Evolutionary conservation across 2,797 vertebrate genomes (phyloP), one percentile per base, ranked within the genome.

Genomic region (Aeoliscus strigatus): DNA sequence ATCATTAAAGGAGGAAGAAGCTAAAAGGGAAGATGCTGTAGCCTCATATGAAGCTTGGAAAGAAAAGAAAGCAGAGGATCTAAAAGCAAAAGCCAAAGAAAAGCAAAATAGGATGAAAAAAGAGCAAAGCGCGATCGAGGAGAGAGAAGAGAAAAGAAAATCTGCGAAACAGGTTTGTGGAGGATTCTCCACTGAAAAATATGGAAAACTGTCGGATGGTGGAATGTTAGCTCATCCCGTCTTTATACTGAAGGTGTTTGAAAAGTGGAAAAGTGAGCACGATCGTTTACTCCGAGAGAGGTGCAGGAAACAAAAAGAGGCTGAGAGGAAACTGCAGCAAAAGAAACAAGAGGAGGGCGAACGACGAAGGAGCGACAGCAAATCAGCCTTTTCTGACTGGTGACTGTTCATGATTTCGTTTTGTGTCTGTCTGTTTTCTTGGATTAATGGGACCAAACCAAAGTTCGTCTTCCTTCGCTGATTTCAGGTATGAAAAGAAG

Each of bases 11-110:
- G 82, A 92, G 34, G 83, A 81, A 68, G 78, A 80, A 13, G 56
- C 79, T 48, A 93, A 92, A 82, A 92, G 68, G 75, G 87, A 89
- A 48, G 91, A 92, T 42, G 91, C 91, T 8, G 60, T 79, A 52
- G 88, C 87, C 3, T 92, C 92, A 8, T 99, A 91, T 57, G 82
- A 90, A 52, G 92, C 92, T 12, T 99, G 96, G 96, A 94, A 92
- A 64, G 82, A 88, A 46, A 92, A 88, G 71, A 99, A 97, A 66
- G 64, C 50, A 18, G 86, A 85, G 43, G 79, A 67, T 51, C 75
- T 92, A 35, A 90, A 84, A 83, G 85, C 74, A 27, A 79, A 86
- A 56, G 73, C 56, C 8, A 85, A 81, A 49, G 84, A 87, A 68
- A 91, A 87, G 57, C 86, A 83, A 28, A 75, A 82, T 1, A 75